Conservation (phyloP, 2,888 invertebrate genomes). For the Campoplex nolae region DNA sequence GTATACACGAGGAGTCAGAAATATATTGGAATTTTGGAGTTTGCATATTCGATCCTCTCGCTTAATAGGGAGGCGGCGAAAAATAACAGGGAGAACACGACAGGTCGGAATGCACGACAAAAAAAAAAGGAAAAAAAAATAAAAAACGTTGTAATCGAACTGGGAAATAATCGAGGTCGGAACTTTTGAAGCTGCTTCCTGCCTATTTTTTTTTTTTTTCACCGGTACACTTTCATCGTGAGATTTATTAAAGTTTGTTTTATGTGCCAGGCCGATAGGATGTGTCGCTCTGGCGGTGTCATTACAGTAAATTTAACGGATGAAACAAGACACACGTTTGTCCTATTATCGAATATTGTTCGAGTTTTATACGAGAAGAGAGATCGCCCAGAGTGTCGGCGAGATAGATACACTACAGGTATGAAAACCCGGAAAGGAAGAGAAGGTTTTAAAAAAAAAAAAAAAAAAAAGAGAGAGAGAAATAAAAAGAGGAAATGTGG, state of each 20-base stretch:
- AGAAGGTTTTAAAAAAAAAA: neutral
- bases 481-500: neutral
- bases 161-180: slow-evolving; percentile 37
- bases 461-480: neutral
- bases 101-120: neutral
- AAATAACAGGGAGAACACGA: neutral
- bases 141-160: slow-evolving; percentile 30
- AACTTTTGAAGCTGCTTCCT: slow-evolving; percentile 10
- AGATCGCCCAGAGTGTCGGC: slow-evolving; percentile 40
- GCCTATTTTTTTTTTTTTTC: neutral
- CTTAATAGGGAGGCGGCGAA: neutral
- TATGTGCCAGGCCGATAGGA: neutral
- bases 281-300: neutral
- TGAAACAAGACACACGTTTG: slow-evolving; percentile 14
- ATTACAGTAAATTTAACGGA: slow-evolving; percentile 52
- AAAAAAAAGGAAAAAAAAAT: neutral
- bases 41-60: slow-evolving; percentile 13
- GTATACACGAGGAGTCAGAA: neutral
- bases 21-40: slow-evolving; percentile 36
- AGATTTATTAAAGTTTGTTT: slow-evolving; percentile 20
- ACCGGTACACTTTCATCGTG: neutral
- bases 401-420: neutral
- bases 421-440: neutral
- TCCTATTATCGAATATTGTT: slow-evolving; percentile 63
- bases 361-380: slow-evolving; percentile 51